Percentiles rank a stretch among this genome's conserved stretches.
Evolutionary conservation across 1,140 invertebrate genomes (phyloP).

Genomic region (Drosophila kohkoa): DNA sequence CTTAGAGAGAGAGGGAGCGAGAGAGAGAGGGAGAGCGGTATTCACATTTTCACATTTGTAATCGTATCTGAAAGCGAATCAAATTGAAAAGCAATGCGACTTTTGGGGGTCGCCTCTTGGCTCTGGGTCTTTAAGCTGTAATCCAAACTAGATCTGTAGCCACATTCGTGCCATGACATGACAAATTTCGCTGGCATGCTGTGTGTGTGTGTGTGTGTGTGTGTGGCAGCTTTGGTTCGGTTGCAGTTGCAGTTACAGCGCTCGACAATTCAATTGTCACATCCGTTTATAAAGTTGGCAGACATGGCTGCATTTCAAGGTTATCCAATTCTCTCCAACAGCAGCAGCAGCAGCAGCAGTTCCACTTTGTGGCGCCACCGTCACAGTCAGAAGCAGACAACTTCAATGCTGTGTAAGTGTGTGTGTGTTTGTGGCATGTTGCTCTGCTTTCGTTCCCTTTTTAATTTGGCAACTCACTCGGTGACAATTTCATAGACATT

Average conservation of each 20-base stretch:
- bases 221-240: slow-evolving; percentile 3
- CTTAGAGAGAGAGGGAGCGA: no score
- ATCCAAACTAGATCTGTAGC: slow-evolving; percentile 20
- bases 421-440: slow-evolving; percentile 7
- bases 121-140: slow-evolving; percentile 23
- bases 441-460: slow-evolving; percentile 26
- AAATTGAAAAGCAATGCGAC: slow-evolving; percentile 47
- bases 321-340: slow-evolving; percentile 28
- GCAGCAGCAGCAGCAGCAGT: not conserved
- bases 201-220: not conserved
- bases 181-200: slow-evolving; percentile 39
- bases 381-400: slow-evolving; percentile 20
- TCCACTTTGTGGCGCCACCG: slow-evolving; percentile 9
- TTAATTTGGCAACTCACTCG: slow-evolving; percentile 36
- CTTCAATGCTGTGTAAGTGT: slow-evolving; percentile 6
- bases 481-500: slow-evolving; percentile 32
- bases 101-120: slow-evolving; percentile 6
- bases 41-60: slow-evolving; percentile 44
- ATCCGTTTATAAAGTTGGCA: slow-evolving; percentile 59
- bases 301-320: slow-evolving; percentile 57
- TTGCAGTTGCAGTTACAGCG: slow-evolving; percentile 20
- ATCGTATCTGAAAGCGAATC: slow-evolving; percentile 37
- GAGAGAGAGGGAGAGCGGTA: not conserved
- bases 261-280: slow-evolving; percentile 55
- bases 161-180: slow-evolving; percentile 34